Evolutionary conservation across 2,888 invertebrate species (phyloP), one percentile per base, ranked within the genome.

Genomic region (Drosophila infuscata): DNA sequence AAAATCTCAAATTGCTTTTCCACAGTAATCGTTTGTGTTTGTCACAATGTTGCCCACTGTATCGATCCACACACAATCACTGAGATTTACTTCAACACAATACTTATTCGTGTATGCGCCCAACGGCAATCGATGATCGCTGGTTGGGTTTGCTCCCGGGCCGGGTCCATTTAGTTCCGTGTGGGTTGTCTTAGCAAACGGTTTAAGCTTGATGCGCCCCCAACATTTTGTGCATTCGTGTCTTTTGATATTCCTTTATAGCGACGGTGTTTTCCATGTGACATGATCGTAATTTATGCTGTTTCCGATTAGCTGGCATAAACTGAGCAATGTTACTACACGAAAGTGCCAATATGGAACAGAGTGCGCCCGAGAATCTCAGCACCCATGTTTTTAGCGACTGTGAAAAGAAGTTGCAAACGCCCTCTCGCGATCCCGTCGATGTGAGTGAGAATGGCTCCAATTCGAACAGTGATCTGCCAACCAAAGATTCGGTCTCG

Each of bases 141-240:
- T 76, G 86, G 83, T 67, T 79, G 81, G 76, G 69, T 71, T 56
- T 68, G 69, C 76, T 78, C 79, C 65, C 74, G 67, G 75, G 54
- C 70, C 66, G 70, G 58, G 73, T 83, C 76, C 74, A 83, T 85
- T 91, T 79, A 92, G 91, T 91, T 85, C 80, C 79, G 83, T 90
- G 88, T 91, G 91, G 89, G 88, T 82, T 89, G 88, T 89, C 91
- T 91, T 82, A 69, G 81, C 76, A 82, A 90, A 79, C 87, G 91
- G 87, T 83, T 81, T 74, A 67, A 75, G 70, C 79, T 74, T 56
- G 60, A 65, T 71, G 77, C 77, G 71, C 77, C 66, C 65, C 67
- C 60, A 36, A 35, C 35, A 41, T 30, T 43, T 49, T 48, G 15
- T 25, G 54, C 48, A 29, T 20, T 52, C 53, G 38, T 33, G 38